phyloP scores from a whole-genome alignment of 1,140 invertebrate genomes.

The Drosophila ogumai region DNA sequence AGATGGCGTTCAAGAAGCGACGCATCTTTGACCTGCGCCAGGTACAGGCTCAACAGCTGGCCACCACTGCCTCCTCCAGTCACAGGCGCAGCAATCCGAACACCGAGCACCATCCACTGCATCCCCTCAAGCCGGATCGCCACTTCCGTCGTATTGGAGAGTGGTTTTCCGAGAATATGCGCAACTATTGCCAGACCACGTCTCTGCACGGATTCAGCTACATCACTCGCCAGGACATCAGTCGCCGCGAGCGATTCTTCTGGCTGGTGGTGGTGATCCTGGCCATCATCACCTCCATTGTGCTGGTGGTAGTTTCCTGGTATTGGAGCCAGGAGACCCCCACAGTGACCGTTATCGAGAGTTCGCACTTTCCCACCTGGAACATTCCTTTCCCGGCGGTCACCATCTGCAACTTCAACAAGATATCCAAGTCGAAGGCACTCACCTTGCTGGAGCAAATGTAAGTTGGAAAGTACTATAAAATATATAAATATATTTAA shows the following conservation, averaged over 20 bases:
- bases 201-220: constrained; percentile 84
- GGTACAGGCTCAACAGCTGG: constrained; percentile 57
- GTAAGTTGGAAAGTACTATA: constrained; percentile 38
- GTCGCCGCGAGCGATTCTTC: constrained; percentile 69
- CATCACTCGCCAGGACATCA: constrained; percentile 71
- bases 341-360: constrained; percentile 87
- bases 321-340: constrained; percentile 85
- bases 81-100: constrained; percentile 4
- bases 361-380: constrained; percentile 89
- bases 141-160: constrained; percentile 32
- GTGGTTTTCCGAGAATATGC: constrained; percentile 75
- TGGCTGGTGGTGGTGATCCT: constrained; percentile 85
- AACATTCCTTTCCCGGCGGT: constrained; percentile 90
- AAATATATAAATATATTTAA: too few species aligned
- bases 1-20: constrained; percentile 72
- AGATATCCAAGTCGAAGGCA: constrained; percentile 79
- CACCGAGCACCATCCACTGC: neutral
- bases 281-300: constrained; percentile 84
- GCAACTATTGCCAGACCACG: constrained; percentile 85
- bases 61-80: neutral
- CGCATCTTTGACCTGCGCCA: constrained; percentile 66
- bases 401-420: constrained; percentile 87
- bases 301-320: constrained; percentile 85
- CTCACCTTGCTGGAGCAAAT: constrained; percentile 80
- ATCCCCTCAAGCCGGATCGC: neutral